Base-by-base conservation (phyloP, 1,140 invertebrate genomes). In the Drosophila bifasciata region DNA sequence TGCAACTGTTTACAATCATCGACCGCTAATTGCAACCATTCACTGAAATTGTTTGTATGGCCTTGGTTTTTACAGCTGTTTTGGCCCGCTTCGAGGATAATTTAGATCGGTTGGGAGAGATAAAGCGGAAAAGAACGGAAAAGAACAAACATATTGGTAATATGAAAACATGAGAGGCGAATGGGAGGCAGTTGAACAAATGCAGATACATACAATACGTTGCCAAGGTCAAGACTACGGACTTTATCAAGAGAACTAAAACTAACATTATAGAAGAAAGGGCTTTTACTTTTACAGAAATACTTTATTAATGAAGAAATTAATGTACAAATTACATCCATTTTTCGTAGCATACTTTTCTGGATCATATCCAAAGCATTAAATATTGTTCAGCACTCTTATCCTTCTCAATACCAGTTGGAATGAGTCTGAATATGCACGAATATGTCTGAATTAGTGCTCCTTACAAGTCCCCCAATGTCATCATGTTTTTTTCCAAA, bases 11-110 rank as follows among this genome's bases (percentile, higher is more conserved):
- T 53, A 16, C 48, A 21, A 44, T 40, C 40, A 19, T 32, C 32
- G 55, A n/a, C 25, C 41, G 78, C 55, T 73, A 73, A 80, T 67
- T 72, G 59, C 67, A 73, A 61, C 80, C 60, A 76, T 73, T 51
- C 75, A 5, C 8, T 15, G 62, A 66, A 66, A 59, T 73, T 50
- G 51, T 45, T 69, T 78, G 64, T 57, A 41, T 62, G 46, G 46
- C 51, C 61, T 60, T 28, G 44, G 50, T 77, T 86, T 76, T 17
- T 17, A 58, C 80, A 85, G 77, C 72, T 85, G 80, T 73, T 85
- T 76, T 45, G 21, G 16, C 32, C 21, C 13, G n/a, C 44, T 43
- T 36, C 21, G 19, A 41, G 50, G 43, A 72, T 50, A 21, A 56
- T 36, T 28, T 40, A 70, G 64, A 76, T 46, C 45, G 32, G 16